phyloP scores from a whole-genome alignment of 2,888 invertebrate species.

The Leucoptera coffeella region DNA sequence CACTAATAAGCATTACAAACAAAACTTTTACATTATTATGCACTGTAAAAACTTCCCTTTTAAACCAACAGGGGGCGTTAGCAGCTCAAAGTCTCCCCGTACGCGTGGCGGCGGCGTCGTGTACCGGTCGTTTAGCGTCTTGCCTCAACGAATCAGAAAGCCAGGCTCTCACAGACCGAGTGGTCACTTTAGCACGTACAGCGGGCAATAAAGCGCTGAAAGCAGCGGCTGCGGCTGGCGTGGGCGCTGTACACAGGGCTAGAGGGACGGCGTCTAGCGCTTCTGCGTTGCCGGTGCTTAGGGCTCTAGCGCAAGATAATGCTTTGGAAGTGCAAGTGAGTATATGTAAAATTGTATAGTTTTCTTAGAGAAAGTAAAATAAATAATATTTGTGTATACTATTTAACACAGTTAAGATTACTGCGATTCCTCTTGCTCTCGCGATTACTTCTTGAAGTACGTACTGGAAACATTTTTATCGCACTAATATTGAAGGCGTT shows the following conservation, averaged over 20 bases:
- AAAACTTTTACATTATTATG: no score
- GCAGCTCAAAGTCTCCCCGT: constrained; percentile 73
- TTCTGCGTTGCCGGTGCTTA: constrained; percentile 88
- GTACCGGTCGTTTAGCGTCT: constrained; percentile 75
- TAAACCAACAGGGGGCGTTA: constrained; percentile 67
- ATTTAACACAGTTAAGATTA: no score
- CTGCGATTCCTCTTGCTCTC: no score
- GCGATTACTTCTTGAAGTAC: no score
- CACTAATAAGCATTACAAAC: no score
- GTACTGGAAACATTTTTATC: no score
- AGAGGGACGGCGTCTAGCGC: constrained; percentile 95
- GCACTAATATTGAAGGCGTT: no score
- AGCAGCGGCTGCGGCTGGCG: constrained; percentile 58
- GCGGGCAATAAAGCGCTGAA: constrained; percentile 16
- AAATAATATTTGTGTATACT: no score
- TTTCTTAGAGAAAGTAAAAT: no score
- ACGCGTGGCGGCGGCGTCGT: constrained; percentile 92
- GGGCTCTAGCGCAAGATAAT: constrained; percentile 91
- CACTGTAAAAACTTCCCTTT: constrained; percentile 31
- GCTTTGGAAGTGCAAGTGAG: constrained; percentile 87
- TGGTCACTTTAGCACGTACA: constrained; percentile 1
- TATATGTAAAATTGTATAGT: no score
- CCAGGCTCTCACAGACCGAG: constrained; percentile 23
- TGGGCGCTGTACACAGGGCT: constrained; percentile 94
- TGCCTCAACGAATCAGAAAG: constrained; percentile 25